These are phyloP conservation scores for Okamejei kenojei DNA, from an alignment of 2,797 vertebrate species.

Conservation along the genomic window DNA sequence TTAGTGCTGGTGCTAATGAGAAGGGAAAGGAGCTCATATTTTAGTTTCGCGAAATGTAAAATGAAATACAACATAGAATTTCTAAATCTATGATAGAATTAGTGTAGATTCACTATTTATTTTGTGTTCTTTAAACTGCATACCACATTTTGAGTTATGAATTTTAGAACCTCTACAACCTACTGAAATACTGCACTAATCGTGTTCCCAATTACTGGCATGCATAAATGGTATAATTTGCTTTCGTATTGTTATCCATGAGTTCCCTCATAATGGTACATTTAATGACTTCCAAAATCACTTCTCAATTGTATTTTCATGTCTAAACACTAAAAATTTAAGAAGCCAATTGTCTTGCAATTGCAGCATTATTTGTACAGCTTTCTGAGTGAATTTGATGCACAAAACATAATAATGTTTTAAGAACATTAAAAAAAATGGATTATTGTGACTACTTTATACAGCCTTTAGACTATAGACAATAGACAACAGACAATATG, in stretches of 20 bases:
- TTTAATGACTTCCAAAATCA: background rate
- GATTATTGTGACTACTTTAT: background rate
- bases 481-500: too few species aligned
- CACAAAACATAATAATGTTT: background rate
- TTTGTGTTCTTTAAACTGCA: background rate
- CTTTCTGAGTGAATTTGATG: background rate
- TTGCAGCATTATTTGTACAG: background rate
- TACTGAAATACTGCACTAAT: background rate
- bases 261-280: background rate
- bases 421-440: background rate
- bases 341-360: background rate
- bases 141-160: background rate
- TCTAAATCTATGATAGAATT: background rate
- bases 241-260: background rate
- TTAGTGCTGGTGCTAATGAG: background rate
- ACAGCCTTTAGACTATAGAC: too few species aligned
- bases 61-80: background rate
- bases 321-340: background rate
- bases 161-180: background rate
- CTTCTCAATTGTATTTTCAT: background rate
- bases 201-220: background rate
- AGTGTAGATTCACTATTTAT: background rate
- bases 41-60: background rate
- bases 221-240: background rate
- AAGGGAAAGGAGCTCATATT: background rate